These are phyloP conservation scores for Omphaloscelis lunosa DNA, from an alignment of 2,888 invertebrate species.

Conservation along the genomic window DNA sequence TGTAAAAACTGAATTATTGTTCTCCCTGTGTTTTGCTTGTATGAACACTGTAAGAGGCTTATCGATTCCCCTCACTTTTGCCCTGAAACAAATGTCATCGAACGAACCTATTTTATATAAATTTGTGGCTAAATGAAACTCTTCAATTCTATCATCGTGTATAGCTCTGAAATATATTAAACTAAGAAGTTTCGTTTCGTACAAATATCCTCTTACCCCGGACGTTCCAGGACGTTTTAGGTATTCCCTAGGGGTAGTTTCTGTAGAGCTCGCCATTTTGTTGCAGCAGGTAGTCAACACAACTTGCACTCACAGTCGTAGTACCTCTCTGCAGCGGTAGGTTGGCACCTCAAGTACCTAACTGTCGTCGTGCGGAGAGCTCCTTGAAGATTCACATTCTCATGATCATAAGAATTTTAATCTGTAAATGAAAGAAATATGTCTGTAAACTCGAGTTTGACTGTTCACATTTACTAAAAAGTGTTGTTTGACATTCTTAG, in stretches of 20 bases:
- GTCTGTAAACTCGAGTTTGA: too few species aligned
- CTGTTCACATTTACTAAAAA: too few species aligned
- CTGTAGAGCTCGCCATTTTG: not conserved
- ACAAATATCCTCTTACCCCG: conserved; percentile 48
- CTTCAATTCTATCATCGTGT: conserved; percentile 26
- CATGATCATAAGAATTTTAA: too few species aligned
- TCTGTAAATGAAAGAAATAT: too few species aligned
- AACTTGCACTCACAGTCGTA: not conserved
- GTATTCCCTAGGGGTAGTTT: not conserved
- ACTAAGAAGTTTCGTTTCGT: conserved; percentile 57
- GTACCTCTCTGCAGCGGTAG: not conserved
- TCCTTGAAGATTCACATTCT: too few species aligned
- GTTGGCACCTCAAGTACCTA: not conserved
- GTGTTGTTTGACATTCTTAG: too few species aligned
- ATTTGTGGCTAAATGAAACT: conserved; percentile 59
- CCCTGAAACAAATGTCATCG: conserved; percentile 57
- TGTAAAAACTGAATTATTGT: not conserved
- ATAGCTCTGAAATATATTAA: conserved; percentile 49
- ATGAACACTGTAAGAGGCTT: conserved; percentile 25
- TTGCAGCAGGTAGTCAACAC: not conserved
- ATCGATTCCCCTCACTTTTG: not conserved
- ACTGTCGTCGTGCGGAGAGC: too few species aligned
- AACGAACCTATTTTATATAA: conserved; percentile 53
- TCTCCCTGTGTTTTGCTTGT: conserved; percentile 33
- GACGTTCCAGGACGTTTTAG: conserved; percentile 23